Base-by-base conservation (phyloP, 2,888 invertebrate genomes). In the Aromia moschata region DNA sequence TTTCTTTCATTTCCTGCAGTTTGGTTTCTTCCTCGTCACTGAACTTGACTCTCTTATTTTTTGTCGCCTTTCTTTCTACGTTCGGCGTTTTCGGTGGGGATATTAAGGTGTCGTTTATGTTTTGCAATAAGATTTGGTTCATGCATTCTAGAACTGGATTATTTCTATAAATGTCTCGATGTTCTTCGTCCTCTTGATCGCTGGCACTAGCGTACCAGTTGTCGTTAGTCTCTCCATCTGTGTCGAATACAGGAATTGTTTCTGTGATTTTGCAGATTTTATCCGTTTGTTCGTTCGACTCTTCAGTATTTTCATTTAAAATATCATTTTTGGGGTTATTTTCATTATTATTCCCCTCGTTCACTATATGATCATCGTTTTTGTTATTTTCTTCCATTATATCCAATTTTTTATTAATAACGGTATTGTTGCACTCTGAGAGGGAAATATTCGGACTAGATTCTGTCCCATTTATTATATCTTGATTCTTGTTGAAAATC, bases 81-180 rank as follows among this genome's bases (percentile, higher is more conserved):
- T 74, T 77, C 3, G 81, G 81, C 3, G 79, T 79, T 74, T 81
- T 81, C 1, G 81, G 81, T 7, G 81, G 81, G 0, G 81, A 80
- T 63, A 72, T 76, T 36, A 77, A 67, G 0, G 73, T 56, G 58
- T 85, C 85, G 59, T 85, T 85, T 71, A 84, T 84, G 76, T 93
- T 92, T 70, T 92, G 89, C 20, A 93, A 80, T 33, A 93, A 81
- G 70, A 93, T 93, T 80, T 91, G 93, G 81, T 93, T 93, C 65
- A 93, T 92, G 74, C 93, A 93, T 79, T 93, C 93, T 46, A 93
- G 80, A 4, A 93, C 93, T 1, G 93, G 93, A 80, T 93, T 93
- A 68, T 92, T 91, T 77, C 89, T 87, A 68, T 89, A 89, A 68
- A 88, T 86, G 74, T 88, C 88, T 73, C 85, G 84, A 15, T 87